Base-by-base conservation (phyloP, 2,888 invertebrate genomes). In the Eupithecia tripunctaria region DNA sequence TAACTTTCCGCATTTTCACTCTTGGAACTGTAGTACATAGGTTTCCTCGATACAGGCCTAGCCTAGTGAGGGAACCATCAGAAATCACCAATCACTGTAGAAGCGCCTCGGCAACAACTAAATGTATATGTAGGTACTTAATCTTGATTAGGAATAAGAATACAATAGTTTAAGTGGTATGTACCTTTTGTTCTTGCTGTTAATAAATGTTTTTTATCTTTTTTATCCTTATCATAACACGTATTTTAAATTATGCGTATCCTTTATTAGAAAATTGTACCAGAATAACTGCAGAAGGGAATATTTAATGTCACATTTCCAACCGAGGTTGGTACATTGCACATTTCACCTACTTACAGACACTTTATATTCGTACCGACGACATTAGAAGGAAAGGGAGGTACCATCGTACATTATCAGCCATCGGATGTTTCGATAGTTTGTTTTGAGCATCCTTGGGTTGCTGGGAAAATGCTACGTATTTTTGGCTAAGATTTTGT, bases 351-450 rank as follows among this genome's bases (percentile, higher is more conserved):
- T 70, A 68, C 78, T 79, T 80, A 76, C 68, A 64, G 69, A 63
- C 77, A 78, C 74, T 80, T 78, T 80, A 77, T 78, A 78, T 80
- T 80, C 79, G 77, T 64, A 70, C 73, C 79, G 74, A 71, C 63
- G 76, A 78, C 78, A 78, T 78, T 78, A 77, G 75, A 71, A 74
- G 79, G 78, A 80, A 76, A 74, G 74, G 79, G 77, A 72, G 74
- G 78, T 64, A 63, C 67, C 56, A 18, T 21, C 56, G 76, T 80
- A 78, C 77, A 78, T 80, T 78, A 80, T 75, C 77, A 71, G 71
- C 18, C 73, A 76, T 75, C 77, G 78, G 78, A 78, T 74, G 75
- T n/a, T 70, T 76, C 36, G 70, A 76, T 68, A 69, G 72, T 76
- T 76, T 76, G 77, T 73, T 73, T 75, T 67, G 70, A 72, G 68